A percentile compares a stretch with the other conserved stretches of the same genome.
Evolutionary conservation across 1,140 invertebrate genomes (phyloP).

Genomic region (Mesaphorura yosii): DNA sequence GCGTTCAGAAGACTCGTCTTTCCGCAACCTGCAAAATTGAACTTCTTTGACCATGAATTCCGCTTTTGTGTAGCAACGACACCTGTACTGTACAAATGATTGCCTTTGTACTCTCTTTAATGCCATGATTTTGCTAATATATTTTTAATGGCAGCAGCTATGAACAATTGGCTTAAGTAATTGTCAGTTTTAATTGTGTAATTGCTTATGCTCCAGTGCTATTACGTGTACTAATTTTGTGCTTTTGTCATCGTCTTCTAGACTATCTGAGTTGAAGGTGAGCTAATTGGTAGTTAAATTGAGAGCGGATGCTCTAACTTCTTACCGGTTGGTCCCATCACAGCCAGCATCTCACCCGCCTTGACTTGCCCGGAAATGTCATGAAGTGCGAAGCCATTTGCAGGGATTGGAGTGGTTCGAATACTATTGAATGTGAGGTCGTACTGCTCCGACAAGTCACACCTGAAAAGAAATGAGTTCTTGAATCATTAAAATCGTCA

Average conservation of each 20-base stretch:
- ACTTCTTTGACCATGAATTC: no score
- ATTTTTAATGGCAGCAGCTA: no score
- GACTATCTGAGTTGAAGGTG: neutral
- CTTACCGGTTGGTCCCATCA: slow-evolving; percentile 70
- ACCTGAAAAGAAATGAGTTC: no score
- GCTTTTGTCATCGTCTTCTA: neutral
- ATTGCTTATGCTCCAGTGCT: neutral
- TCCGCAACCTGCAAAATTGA: slow-evolving; percentile 56
- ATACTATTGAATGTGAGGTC: slow-evolving; percentile 27
- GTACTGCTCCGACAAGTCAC: no score
- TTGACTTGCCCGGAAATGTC: slow-evolving; percentile 61
- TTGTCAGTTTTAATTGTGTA: neutral
- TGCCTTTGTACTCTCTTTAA: no score
- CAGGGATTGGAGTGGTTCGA: slow-evolving; percentile 17
- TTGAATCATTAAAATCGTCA: no score
- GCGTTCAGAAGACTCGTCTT: slow-evolving; percentile 72
- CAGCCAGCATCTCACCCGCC: slow-evolving; percentile 65
- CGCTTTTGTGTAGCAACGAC: neutral
- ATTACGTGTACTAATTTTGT: neutral
- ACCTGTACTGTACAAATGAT: no score
- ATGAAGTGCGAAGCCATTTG: slow-evolving; percentile 20
- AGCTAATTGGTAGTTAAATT: neutral
- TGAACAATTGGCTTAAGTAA: no score
- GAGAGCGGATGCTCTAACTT: neutral
- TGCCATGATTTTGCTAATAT: no score